These are phyloP conservation scores for Drosophila virilis DNA, from an alignment of 1,140 invertebrate species.

Conservation along the genomic window DNA sequence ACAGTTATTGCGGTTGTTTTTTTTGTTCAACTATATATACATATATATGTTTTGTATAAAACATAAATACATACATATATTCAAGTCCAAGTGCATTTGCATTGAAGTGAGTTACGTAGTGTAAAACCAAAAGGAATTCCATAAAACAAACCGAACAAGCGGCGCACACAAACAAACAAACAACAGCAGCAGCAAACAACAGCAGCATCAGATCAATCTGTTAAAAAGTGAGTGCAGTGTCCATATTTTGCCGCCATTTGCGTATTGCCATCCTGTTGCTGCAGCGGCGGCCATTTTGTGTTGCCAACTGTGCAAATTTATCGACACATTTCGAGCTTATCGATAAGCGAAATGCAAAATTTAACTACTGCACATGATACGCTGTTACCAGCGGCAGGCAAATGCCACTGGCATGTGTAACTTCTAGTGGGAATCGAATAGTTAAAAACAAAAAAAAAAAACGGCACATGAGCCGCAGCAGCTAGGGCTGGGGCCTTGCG, in stretches of 20 bases:
- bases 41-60: constrained; percentile 11
- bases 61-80: constrained; percentile 26
- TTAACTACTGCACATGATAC: background rate
- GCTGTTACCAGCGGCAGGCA: background rate
- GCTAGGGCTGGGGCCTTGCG: constrained; percentile 29
- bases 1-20: constrained; percentile 13
- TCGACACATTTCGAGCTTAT: background rate
- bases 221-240: constrained; percentile 30
- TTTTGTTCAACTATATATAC: constrained; percentile 26
- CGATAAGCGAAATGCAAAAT: background rate
- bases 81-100: constrained; percentile 45
- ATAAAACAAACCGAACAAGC: constrained; percentile 18
- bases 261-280: constrained; percentile 4
- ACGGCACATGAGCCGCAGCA: too few species aligned
- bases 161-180: background rate
- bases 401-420: constrained; percentile 1
- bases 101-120: constrained; percentile 46
- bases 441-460: constrained; percentile 18
- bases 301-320: background rate
- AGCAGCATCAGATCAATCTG: background rate
- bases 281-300: constrained; percentile 1
- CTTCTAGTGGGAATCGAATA: constrained; percentile 42
- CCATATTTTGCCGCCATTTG: constrained; percentile 13
- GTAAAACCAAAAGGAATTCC: constrained; percentile 40
- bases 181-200: background rate